Evolutionary conservation across 2,888 invertebrate genomes (phyloP).

Genomic region (Timema cristinae): DNA sequence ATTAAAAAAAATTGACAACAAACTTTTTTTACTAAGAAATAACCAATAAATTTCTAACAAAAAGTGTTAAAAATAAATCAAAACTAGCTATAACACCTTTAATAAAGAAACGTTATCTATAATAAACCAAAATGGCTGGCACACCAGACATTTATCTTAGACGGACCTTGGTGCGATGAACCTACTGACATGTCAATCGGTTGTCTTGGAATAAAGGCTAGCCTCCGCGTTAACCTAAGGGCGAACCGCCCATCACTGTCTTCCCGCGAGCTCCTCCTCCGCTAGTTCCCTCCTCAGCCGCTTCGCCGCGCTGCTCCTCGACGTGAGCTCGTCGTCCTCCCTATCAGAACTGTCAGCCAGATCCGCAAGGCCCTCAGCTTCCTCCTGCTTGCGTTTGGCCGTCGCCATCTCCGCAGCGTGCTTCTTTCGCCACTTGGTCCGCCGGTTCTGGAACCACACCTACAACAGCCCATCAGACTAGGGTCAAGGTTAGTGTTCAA

Average conservation of each 20-base stretch:
- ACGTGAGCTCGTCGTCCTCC: slow-evolving; percentile 63
- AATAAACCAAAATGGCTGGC: too few species aligned
- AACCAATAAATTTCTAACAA: too few species aligned
- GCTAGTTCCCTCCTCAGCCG: slow-evolving; percentile 61
- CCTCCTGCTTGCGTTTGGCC: slow-evolving; percentile 91
- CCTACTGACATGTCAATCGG: too few species aligned
- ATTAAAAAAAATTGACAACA: too few species aligned
- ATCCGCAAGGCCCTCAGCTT: slow-evolving; percentile 59
- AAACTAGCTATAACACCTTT: too few species aligned
- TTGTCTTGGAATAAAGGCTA: too few species aligned
- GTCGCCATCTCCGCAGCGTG: slow-evolving; percentile 99
- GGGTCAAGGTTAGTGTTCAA: background rate
- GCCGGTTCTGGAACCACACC: slow-evolving; percentile 99
- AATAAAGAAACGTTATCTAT: too few species aligned
- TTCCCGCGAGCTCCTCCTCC: slow-evolving; percentile 43
- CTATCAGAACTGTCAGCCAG: slow-evolving; percentile 47
- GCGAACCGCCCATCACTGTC: slow-evolving; percentile 26
- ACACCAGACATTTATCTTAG: too few species aligned
- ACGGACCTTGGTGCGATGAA: too few species aligned
- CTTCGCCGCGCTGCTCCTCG: slow-evolving; percentile 62
- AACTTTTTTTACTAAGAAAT: too few species aligned
- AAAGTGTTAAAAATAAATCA: too few species aligned
- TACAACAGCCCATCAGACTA: slow-evolving; percentile 47
- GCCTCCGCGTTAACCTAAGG: too few species aligned
- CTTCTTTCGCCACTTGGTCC: slow-evolving; percentile 99